Evolutionary conservation across 2,797 vertebrate genomes (phyloP), one percentile per base, ranked within the genome.

Genomic region (Labroides dimidiatus): DNA sequence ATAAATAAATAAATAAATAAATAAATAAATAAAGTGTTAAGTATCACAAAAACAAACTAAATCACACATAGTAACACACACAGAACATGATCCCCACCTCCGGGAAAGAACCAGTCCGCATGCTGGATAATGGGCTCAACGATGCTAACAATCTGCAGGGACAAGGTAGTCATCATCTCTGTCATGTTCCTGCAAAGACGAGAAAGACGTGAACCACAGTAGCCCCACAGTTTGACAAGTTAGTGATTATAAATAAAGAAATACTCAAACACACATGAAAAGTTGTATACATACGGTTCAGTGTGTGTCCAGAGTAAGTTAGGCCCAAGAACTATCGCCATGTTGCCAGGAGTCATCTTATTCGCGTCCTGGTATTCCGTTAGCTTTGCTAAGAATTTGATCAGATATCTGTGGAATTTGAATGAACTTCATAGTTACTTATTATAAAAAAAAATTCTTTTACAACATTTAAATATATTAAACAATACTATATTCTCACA

Each of bases 161-260:
- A 99, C 75, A 99, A 93, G 0, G 97, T 99, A 23, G 98, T 99
- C 97, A 99, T 99, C 97, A 99, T 98, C 90, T 99, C 98, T 0
- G 97, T 99, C 85, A 99, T 96, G 89, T 98, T 98, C 87, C 97
- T 99, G 89, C 1, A 70, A 43, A 83, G 6, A 78, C 11, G 13
- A 79, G n/a, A 43, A 16, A 51, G 1, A 37, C 43, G 0, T 45
- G 14, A 74, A 48, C 10, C 13, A 11, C 41, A 61, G 12, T 10
- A 15, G 10, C 27, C 69, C 21, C 17, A 39, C 20, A 0, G 17
- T 44, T 23, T 37, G 3, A 10, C 4, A 47, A 1, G 16, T 58
- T 65, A 2, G 3, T 0, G 1, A 2, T 19, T 2, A 30, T 21
- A 21, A 37, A n/a, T 1, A 17, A 8, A 43, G 6, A 33, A 13